Base-by-base conservation (phyloP, 2,797 vertebrate species). In the Gobio occitaniae region DNA sequence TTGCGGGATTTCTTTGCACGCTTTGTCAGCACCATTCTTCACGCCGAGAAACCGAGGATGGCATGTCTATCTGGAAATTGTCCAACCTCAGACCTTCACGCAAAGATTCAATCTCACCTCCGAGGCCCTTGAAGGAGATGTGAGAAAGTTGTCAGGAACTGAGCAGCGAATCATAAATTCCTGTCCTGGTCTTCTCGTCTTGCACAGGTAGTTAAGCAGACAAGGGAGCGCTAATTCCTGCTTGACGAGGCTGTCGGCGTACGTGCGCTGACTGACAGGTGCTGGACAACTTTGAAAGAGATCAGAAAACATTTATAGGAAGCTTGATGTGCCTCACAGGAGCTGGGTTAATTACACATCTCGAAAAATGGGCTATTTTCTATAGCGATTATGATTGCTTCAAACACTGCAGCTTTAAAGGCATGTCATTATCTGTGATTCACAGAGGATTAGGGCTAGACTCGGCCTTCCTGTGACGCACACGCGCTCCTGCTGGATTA, bases 351-450 rank as follows among this genome's bases (percentile, higher is more conserved):
- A 89, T 90, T 90, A 84, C 69, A 70, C 75, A 78, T 61, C 71
- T 81, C 77, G 50, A 70, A 85, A 88, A 86, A 87, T 84, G 70
- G 32, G 72, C 86, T 88, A 76, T 88, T 86, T 88, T 91, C 88
- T 86, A 29, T 86, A 84, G 85, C 86, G 89, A 88, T 87, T 89
- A 87, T 87, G 89, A 87, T 90, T 71, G 84, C 86, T 90, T 90
- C 85, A 88, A 86, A 89, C 78, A 83, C 63, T 15, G 41, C 54
- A 78, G 84, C 81, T 83, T 85, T 88, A 88, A 88, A 90, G 86
- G 86, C 66, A 89, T 91, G 85, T 88, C 80, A 90, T 92, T 91
- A 90, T 91, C 84, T 80, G 65, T 84, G 89, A 90, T 90, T 89
- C 85, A 86, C 84, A 38, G 83, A 84, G 86, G 85, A 89, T 87